These are phyloP conservation scores for Nomada flava DNA, from an alignment of 2,888 invertebrate species.

Conservation along the genomic window DNA sequence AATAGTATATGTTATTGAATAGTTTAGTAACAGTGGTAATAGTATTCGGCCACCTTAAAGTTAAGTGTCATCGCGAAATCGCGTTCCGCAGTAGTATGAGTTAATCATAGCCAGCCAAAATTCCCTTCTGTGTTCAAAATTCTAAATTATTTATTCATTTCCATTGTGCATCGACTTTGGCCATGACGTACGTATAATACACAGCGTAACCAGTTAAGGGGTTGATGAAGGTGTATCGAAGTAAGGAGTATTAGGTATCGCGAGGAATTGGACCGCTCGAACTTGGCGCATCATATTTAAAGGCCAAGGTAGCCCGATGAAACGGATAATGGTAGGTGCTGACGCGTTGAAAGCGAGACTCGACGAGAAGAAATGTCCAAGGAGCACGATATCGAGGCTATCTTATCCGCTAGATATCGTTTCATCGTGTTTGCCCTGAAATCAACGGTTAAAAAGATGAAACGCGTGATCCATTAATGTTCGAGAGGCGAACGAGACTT, in stretches of 20 bases:
- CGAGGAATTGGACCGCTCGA: neutral
- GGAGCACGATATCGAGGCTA: neutral
- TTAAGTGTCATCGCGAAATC: too few relatives aligned
- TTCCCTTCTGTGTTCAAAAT: too few relatives aligned
- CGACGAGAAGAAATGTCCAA: neutral
- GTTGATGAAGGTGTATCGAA: neutral
- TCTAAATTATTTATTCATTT: too few relatives aligned
- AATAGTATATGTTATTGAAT: too few relatives aligned
- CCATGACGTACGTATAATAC: too few relatives aligned
- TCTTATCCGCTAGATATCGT: neutral
- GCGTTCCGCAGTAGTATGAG: too few relatives aligned
- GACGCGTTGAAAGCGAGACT: neutral
- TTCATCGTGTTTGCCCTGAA: constrained; percentile 1
- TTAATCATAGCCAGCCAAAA: too few relatives aligned
- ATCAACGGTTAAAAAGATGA: constrained; percentile 2
- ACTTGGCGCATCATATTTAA: neutral
- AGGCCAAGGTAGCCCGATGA: constrained; percentile 8
- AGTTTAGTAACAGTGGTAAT: too few relatives aligned
- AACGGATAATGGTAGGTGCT: neutral
- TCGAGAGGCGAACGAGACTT: neutral
- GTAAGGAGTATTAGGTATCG: neutral
- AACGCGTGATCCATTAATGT: constrained; percentile 4
- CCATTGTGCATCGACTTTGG: too few relatives aligned
- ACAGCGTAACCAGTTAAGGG: too few relatives aligned
- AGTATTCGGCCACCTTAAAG: too few relatives aligned